A percentile compares a stretch with the other conserved stretches of the same genome.
phyloP scores from a whole-genome alignment of 2,888 invertebrate species.

The Andrena praecox region DNA sequence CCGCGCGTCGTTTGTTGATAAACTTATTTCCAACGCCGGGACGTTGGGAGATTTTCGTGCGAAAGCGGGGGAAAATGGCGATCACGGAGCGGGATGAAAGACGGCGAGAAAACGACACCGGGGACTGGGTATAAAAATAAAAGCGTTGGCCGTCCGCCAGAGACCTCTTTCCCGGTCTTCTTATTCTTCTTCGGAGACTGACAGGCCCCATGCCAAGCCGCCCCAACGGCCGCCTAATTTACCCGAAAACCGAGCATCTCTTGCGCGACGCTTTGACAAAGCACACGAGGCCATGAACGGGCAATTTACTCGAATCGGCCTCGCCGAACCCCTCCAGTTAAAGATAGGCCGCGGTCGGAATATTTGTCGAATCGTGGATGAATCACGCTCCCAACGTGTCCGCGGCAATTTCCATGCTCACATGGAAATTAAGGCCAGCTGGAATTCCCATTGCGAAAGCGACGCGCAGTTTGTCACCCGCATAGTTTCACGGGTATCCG shows the following conservation, averaged over 20 bases:
- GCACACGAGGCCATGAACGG: constrained; percentile 4
- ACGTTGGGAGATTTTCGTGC: constrained; percentile 45
- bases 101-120: constrained; percentile 39
- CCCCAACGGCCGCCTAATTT: constrained; percentile 65
- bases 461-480: constrained; percentile 8
- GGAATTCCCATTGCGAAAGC: constrained; percentile 29
- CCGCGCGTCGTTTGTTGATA: constrained; percentile 75
- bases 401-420: not conserved
- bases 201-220: constrained; percentile 74
- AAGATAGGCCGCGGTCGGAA: too few species aligned
- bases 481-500: constrained; percentile 15
- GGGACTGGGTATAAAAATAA: constrained; percentile 61
- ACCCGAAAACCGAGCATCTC: constrained; percentile 57
- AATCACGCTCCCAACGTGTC: not conserved
- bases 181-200: constrained; percentile 69
- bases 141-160: constrained; percentile 73
- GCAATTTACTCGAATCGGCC: constrained; percentile 8
- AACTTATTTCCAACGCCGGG: constrained; percentile 71
- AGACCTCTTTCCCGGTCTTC: constrained; percentile 57
- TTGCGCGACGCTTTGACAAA: constrained; percentile 9
- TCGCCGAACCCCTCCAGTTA: not conserved
- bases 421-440: constrained; percentile 8
- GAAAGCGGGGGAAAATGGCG: constrained; percentile 64
- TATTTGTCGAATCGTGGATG: constrained; percentile 10
- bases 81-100: constrained; percentile 41